Base-by-base conservation (phyloP, 23 tunicate genomes). In the Styela clava region DNA sequence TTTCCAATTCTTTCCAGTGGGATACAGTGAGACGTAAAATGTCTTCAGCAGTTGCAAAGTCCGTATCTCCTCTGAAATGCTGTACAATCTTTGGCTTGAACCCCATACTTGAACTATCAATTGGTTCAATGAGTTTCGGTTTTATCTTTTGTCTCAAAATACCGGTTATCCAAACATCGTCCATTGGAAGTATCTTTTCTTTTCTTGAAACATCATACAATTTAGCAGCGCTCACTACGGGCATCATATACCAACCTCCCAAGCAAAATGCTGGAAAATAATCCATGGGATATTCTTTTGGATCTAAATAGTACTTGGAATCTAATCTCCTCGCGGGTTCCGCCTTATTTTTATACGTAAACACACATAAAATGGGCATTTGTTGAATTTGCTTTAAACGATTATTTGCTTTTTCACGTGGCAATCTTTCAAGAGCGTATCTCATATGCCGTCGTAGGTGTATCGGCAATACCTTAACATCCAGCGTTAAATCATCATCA, bases 81-180 rank as follows among this genome's bases (percentile, higher is more conserved):
- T n/a, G n/a, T n/a, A n/a, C n/a, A n/a, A n/a, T n/a, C n/a, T n/a
- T n/a, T n/a, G n/a, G n/a, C n/a, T n/a, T n/a, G n/a, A n/a, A n/a
- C n/a, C n/a, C n/a, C n/a, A n/a, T n/a, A n/a, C n/a, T n/a, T n/a
- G n/a, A n/a, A n/a, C n/a, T n/a, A n/a, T n/a, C n/a, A n/a, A n/a
- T n/a, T n/a, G n/a, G n/a, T n/a, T n/a, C n/a, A n/a, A n/a, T n/a
- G n/a, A n/a, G n/a, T n/a, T n/a, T n/a, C n/a, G n/a, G n/a, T n/a
- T n/a, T n/a, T n/a, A n/a, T n/a, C n/a, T n/a, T n/a, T n/a, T n/a
- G 62, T 19, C 79, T 26, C 20, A 74, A 33, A 74, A 74, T 74
- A 1, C 79, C 79, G n/a, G 79, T 74, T 29, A 74, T 0, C 79
- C 79, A 74, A 21, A 74, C 79, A 23, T 74, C 79, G 31, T 74